Evolutionary conservation across 2,797 vertebrate species (phyloP).

Genomic region (Notamacropus eugenii): DNA sequence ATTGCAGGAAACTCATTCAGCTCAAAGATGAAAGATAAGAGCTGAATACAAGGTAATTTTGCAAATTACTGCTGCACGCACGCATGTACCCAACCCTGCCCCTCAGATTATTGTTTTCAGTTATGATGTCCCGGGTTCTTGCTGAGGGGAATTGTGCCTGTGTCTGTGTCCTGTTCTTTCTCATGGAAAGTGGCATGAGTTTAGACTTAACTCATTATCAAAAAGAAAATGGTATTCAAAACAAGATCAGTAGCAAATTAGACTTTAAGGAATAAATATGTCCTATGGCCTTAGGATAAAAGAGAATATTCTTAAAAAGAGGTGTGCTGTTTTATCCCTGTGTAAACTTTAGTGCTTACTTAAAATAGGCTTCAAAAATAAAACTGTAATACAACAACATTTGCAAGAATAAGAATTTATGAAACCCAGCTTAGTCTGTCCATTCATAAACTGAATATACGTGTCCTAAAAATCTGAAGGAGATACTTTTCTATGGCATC

Average conservation of each 20-base stretch:
- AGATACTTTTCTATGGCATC: background rate
- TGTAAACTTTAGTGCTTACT: no score
- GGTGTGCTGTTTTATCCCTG: background rate
- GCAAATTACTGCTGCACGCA: slow-evolving; percentile 90
- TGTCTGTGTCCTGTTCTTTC: slow-evolving; percentile 70
- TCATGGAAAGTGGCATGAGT: slow-evolving; percentile 62
- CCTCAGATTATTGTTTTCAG: slow-evolving; percentile 88
- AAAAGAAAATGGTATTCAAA: background rate
- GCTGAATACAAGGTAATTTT: slow-evolving; percentile 92
- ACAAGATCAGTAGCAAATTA: background rate
- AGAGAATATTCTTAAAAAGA: background rate
- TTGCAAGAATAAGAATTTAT: accelerated
- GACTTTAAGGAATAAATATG: background rate
- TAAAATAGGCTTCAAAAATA: background rate
- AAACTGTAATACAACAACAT: background rate
- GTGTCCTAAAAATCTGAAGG: background rate
- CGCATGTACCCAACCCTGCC: slow-evolving; percentile 91
- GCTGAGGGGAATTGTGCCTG: slow-evolving; percentile 65
- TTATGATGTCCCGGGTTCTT: slow-evolving; percentile 72
- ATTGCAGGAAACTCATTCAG: slow-evolving; percentile 95
- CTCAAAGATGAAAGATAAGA: slow-evolving; percentile 92
- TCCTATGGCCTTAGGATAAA: background rate
- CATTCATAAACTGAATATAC: background rate
- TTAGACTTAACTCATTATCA: slow-evolving; percentile 56
- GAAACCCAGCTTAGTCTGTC: background rate